phyloP scores from a whole-genome alignment of 1,140 invertebrate genomes.

The Formica exsecta region DNA sequence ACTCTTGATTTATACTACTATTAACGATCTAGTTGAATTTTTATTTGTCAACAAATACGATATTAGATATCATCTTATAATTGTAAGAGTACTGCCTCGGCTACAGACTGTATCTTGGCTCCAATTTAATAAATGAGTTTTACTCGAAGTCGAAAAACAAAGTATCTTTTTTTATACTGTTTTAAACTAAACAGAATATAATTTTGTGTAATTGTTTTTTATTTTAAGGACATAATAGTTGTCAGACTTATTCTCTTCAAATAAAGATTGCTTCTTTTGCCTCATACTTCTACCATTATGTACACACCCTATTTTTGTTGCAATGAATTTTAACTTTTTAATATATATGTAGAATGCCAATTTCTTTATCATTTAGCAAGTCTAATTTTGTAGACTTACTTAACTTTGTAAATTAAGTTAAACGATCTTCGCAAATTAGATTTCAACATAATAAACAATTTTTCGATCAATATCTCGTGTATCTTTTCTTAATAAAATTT shows the following conservation, averaged over 20 bases:
- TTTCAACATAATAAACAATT: neutral
- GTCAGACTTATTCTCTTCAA: neutral
- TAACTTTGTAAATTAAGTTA: neutral
- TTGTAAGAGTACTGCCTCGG: constrained; percentile 84
- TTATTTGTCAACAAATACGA: constrained; percentile 80
- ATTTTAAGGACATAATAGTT: neutral
- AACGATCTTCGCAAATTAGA: neutral
- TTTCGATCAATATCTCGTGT: neutral
- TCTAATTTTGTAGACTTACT: neutral
- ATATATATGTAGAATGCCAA: neutral
- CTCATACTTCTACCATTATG: neutral
- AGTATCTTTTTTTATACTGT: neutral
- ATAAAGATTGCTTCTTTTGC: neutral
- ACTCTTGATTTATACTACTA: constrained; percentile 80
- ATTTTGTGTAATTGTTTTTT: neutral
- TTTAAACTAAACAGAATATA: neutral
- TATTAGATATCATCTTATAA: constrained; percentile 78
- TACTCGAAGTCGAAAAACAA: constrained; percentile 65
- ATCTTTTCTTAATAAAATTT: neutral
- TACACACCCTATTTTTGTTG: neutral
- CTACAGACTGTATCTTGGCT: constrained; percentile 83
- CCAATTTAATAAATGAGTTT: constrained; percentile 83
- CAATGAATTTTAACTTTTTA: neutral
- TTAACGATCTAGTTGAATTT: constrained; percentile 76
- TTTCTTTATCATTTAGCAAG: neutral